Evolutionary conservation across 2,888 invertebrate species (phyloP), one percentile per base, ranked within the genome.

Genomic region (Noctua janthina): DNA sequence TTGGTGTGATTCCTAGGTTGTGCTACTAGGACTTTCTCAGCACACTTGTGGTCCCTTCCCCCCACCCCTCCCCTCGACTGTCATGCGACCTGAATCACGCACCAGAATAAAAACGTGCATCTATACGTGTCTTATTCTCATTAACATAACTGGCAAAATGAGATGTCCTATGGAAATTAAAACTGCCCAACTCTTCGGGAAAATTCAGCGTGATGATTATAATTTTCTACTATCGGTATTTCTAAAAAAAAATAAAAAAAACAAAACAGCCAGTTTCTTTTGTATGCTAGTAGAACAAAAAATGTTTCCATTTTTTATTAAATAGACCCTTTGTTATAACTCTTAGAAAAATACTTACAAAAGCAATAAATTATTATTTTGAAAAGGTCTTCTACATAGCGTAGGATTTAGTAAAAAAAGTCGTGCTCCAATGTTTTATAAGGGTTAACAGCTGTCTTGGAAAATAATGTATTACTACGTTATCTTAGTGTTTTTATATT

Each of bases 381-480:
- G 29, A 23, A 64, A 62, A 17, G 6, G 15, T 23, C 4, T 17
- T 17, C 76, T 70, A 29, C 10, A n/a, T 29, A 54, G 23, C 46
- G 35, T 64, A 39, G 39, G 39, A 20, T 59, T 29, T 29, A 29
- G 29, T 29, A 29, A 29, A 29, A 29, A 29, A 29, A 29, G 29
- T 29, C 29, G 29, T 29, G 29, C 29, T 29, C 17, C 49, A 80
- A 35, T 77, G 49, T 83, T 79, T 66, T 56, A 29, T 20, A 66
- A 17, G 49, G 78, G 79, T 56, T 51, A 51, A 77, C 17, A 67
- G 66, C 66, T 78, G 66, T 20, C 56, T 43, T 29, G 8, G 49
- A 59, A 66, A 80, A 29, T 49, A 80, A 84, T 49, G 7, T 56
- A 83, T 66, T 59, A 76, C 35, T 15, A 67, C 35, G 13, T 13